These are phyloP conservation scores for Potorous gilbertii DNA, from an alignment of 2,797 vertebrate species.

Conservation along the genomic window DNA sequence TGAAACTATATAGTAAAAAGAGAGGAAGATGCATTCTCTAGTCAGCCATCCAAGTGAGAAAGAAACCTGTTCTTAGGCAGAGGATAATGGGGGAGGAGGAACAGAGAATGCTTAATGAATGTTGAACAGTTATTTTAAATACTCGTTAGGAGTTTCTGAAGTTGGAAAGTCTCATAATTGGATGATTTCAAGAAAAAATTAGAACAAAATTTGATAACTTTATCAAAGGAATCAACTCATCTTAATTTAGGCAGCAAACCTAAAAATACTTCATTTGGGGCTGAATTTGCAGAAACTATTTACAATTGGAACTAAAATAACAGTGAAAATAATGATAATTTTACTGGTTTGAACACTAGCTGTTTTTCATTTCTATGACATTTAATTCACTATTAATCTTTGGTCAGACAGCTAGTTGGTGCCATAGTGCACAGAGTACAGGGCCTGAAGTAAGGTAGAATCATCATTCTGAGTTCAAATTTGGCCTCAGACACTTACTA, in stretches of 20 bases:
- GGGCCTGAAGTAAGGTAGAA: too few species aligned
- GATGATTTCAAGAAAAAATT: conserved; percentile 37
- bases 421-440: too few species aligned
- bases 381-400: conserved; percentile 12
- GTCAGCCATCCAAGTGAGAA: conserved; percentile 30
- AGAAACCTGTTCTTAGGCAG: conserved; percentile 26
- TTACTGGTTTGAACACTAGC: neutral
- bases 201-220: neutral
- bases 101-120: neutral
- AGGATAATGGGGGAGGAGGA: neutral
- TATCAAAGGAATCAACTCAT: conserved; percentile 36
- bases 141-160: conserved; percentile 41
- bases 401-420: neutral
- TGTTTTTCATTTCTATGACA: conserved; percentile 14
- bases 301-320: conserved; percentile 33
- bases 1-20: conserved; percentile 38
- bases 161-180: conserved; percentile 38
- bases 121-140: conserved; percentile 21
- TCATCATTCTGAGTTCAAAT: too few species aligned
- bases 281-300: conserved; percentile 47
- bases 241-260: conserved; percentile 41
- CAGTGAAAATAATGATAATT: neutral
- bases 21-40: conserved; percentile 37
- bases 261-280: conserved; percentile 51
- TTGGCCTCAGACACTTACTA: neutral